Conservation (phyloP, 1,140 invertebrate species). For the Listronotus oregonensis region DNA sequence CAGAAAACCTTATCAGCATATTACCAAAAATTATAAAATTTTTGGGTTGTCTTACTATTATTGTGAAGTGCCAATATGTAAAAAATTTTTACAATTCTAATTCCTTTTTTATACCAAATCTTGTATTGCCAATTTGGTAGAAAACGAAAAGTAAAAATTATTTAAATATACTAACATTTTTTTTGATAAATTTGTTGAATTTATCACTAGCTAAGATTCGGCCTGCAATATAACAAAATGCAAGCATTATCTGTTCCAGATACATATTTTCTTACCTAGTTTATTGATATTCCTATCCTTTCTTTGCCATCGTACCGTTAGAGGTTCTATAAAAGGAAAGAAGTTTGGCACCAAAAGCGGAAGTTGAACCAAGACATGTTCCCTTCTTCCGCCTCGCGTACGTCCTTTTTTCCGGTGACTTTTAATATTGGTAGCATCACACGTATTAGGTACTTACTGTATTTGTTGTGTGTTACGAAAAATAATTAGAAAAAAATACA, state of each 20-base stretch:
- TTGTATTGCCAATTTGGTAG: too few species aligned
- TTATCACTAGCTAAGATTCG: background rate
- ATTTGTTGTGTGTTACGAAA: background rate
- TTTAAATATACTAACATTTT: too few species aligned
- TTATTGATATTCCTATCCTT: constrained; percentile 12
- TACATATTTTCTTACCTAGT: background rate
- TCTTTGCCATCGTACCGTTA: constrained; percentile 5
- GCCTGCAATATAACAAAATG: background rate
- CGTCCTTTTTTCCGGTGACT: constrained; percentile 9
- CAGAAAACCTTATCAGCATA: too few species aligned
- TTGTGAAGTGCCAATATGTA: too few species aligned
- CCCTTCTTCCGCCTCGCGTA: constrained; percentile 11
- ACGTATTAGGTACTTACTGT: constrained; percentile 4
- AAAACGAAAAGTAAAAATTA: too few species aligned
- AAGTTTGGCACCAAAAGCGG: constrained; percentile 18
- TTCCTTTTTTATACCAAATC: too few species aligned
- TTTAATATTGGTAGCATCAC: constrained; percentile 7
- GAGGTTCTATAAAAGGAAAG: constrained; percentile 16
- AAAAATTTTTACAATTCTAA: too few species aligned
- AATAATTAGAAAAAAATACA: constrained; percentile 1
- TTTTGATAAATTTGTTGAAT: too few species aligned
- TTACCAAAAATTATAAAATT: too few species aligned
- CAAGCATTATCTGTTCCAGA: too few species aligned
- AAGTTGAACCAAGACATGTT: constrained; percentile 16
- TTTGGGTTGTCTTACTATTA: too few species aligned